Percentiles rank a stretch among this genome's conserved stretches.
Conservation (phyloP, 2,888 invertebrate species). For the Perizoma flavofasciatum region DNA sequence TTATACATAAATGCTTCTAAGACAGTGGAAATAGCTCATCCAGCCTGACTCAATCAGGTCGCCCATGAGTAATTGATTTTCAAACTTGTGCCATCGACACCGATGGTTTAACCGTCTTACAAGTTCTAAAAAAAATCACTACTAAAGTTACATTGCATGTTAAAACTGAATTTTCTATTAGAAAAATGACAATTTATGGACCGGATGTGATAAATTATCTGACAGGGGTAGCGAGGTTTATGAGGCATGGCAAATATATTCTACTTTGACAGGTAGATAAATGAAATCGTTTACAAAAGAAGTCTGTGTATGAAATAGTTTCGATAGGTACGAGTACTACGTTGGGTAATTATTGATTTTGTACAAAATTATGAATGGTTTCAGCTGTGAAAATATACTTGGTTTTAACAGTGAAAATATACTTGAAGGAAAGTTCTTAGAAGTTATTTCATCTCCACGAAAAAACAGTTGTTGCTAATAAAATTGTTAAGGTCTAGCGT, state of each 20-base stretch:
- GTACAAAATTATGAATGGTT: too few relatives aligned
- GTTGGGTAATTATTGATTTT: too few relatives aligned
- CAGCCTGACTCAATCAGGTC: conserved; percentile 18
- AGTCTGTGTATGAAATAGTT: too few relatives aligned
- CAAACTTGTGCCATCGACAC: conserved; percentile 24
- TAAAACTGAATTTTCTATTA: conserved; percentile 19
- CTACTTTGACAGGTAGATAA: neutral
- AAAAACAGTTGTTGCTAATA: too few relatives aligned
- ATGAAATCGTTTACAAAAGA: neutral
- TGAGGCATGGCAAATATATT: conserved; percentile 2
- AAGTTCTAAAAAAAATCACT: neutral
- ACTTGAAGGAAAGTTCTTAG: too few relatives aligned
- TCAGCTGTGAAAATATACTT: too few relatives aligned
- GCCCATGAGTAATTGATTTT: conserved; percentile 41
- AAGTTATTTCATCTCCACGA: too few relatives aligned
- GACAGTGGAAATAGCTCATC: conserved; percentile 24
- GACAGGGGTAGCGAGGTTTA: conserved; percentile 3
- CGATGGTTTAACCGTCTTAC: conserved; percentile 23
- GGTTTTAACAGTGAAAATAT: too few relatives aligned
- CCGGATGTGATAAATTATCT: conserved; percentile 16
- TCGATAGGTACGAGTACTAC: too few relatives aligned
- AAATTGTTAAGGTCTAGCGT: neutral
- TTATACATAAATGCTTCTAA: neutral
- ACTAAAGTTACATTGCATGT: conserved; percentile 23
- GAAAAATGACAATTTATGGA: conserved; percentile 17